Conservation (phyloP, 2,113 vertebrate genomes). For the Catharus minimus region DNA sequence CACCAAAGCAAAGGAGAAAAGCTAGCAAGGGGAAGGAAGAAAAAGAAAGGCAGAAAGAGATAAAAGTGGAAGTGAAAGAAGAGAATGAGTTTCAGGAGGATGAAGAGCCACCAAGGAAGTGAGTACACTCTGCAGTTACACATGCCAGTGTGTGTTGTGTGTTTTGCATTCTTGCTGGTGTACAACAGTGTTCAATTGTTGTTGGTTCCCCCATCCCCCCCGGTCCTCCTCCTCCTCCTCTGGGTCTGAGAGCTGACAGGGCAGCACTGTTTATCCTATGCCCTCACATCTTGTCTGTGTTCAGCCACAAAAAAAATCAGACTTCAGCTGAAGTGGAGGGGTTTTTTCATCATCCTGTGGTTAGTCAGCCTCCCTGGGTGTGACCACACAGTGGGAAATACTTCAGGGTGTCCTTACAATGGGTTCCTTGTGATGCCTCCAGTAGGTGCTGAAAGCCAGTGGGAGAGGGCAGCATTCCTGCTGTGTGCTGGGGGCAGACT, state of each 20-base stretch:
- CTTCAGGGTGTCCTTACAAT: neutral
- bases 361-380: neutral
- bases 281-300: neutral
- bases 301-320: neutral
- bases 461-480: neutral
- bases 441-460: neutral
- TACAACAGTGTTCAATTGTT: neutral
- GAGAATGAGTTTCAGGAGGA: conserved; percentile 86
- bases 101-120: conserved; percentile 93
- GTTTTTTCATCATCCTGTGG: neutral
- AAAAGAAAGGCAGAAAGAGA: conserved; percentile 79
- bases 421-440: neutral
- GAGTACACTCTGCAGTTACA: conserved; percentile 58
- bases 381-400: neutral
- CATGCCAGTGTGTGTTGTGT: neutral
- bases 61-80: conserved; percentile 87
- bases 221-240: neutral
- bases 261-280: neutral
- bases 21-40: conserved; percentile 84
- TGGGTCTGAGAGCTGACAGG: neutral
- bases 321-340: neutral
- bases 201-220: neutral
- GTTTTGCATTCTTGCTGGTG: neutral
- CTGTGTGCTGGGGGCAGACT: neutral
- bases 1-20: conserved; percentile 85